Conservation (phyloP, 2,888 invertebrate genomes). For the Lepeophtheirus nordmannii region DNA sequence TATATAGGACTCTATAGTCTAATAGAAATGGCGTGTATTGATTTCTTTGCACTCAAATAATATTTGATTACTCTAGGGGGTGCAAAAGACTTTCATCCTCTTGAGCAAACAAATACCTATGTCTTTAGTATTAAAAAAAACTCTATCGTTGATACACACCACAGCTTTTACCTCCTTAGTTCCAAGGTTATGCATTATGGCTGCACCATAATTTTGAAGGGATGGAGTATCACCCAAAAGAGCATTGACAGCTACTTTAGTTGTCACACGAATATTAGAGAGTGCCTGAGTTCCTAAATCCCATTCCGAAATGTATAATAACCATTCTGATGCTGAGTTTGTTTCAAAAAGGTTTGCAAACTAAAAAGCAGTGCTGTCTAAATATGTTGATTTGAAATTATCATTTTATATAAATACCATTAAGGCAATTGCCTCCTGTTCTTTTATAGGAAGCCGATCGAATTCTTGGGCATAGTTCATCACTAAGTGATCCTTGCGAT, state of each 20-base stretch:
- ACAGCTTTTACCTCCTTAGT: conserved; percentile 94
- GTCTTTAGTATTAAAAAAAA: too few relatives aligned
- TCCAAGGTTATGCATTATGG: conserved; percentile 74
- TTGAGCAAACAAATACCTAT: too few relatives aligned
- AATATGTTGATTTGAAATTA: neutral
- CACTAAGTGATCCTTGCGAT: conserved; percentile 67
- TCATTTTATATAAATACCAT: conserved; percentile 43
- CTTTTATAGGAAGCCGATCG: conserved; percentile 53
- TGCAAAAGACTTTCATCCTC: too few relatives aligned
- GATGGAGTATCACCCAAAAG: conserved; percentile 52
- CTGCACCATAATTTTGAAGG: conserved; percentile 64
- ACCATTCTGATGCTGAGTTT: conserved; percentile 74
- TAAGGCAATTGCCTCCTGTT: conserved; percentile 61
- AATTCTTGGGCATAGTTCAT: conserved; percentile 71
- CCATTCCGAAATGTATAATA: conserved; percentile 87
- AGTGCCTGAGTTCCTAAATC: conserved; percentile 47
- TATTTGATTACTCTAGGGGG: too few relatives aligned
- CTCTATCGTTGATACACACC: conserved; percentile 39
- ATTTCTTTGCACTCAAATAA: too few relatives aligned
- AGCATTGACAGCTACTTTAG: conserved; percentile 75
- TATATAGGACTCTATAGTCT: too few relatives aligned
- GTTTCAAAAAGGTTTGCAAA: conserved; percentile 80
- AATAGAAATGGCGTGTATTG: too few relatives aligned
- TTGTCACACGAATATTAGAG: conserved; percentile 75
- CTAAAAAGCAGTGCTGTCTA: conserved; percentile 37